A percentile compares a stretch with the other conserved stretches of the same genome.
Conservation (phyloP, 2,888 invertebrate species). For the Limnephilus rhombicus region DNA sequence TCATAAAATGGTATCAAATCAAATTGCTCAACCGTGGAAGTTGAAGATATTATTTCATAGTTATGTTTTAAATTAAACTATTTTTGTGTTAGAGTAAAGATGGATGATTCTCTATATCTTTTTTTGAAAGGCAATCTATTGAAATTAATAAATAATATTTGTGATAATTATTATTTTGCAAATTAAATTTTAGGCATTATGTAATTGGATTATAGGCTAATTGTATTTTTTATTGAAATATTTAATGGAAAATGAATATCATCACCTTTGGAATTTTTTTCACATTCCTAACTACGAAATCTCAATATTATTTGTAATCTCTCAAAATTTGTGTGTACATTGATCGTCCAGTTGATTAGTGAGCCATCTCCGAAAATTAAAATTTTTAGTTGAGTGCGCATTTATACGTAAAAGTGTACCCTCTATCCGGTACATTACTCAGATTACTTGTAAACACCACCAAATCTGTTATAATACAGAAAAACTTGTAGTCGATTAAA, state of each 20-base stretch:
- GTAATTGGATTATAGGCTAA: neutral
- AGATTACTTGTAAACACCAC: too few species aligned
- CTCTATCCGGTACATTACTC: too few species aligned
- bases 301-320: neutral
- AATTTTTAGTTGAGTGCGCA: too few species aligned
- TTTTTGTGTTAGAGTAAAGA: neutral
- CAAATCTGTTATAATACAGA: too few species aligned
- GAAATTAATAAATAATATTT: neutral
- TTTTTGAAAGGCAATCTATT: slow-evolving; percentile 1
- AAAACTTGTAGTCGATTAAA: too few species aligned
- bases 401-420: too few species aligned
- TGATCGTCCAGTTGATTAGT: too few species aligned
- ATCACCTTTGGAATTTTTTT: neutral
- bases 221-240: neutral
- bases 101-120: neutral
- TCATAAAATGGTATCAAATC: neutral
- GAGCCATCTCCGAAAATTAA: too few species aligned
- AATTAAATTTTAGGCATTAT: neutral
- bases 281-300: neutral
- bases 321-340: neutral
- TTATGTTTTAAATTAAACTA: neutral
- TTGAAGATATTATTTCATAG: neutral
- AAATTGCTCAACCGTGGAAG: neutral
- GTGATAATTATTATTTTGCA: neutral
- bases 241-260: neutral